A percentile compares a stretch with the other conserved stretches of the same genome.
These are phyloP conservation scores for Sus cebifrons DNA, from an alignment of 2,797 vertebrate genomes.

Conservation along the genomic window DNA sequence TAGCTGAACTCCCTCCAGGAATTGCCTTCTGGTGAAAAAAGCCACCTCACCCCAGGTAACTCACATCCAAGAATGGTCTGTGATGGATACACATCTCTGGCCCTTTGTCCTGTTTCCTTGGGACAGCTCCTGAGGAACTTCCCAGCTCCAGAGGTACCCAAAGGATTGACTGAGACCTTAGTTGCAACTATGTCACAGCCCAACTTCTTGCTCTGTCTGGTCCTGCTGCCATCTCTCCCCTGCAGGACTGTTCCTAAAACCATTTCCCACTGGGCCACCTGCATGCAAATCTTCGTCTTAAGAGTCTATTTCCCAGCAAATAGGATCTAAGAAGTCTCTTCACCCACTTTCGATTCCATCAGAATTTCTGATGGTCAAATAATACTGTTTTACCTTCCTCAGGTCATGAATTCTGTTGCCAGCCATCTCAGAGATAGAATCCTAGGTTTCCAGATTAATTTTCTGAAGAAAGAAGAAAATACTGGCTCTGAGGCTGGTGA, in stretches of 20 bases:
- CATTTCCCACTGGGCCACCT: not conserved
- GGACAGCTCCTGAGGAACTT: not conserved
- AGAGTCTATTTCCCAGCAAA: not conserved
- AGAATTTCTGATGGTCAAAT: not conserved
- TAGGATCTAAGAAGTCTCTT: not conserved
- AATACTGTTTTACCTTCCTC: not conserved
- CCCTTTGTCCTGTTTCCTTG: not conserved
- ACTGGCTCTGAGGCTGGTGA: not conserved
- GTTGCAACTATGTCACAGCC: not conserved
- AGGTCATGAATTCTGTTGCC: not conserved
- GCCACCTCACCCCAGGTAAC: too few relatives aligned
- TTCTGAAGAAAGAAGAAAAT: not conserved
- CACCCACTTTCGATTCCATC: not conserved
- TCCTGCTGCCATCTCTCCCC: not conserved
- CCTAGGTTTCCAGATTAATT: not conserved
- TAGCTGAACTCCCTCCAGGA: not conserved
- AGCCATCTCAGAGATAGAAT: not conserved
- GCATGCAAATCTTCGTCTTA: not conserved
- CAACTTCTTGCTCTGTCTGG: not conserved
- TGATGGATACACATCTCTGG: not conserved
- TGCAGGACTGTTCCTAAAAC: not conserved
- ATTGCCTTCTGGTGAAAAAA: not conserved
- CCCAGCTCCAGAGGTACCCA: fast-evolving
- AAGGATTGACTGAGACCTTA: not conserved
- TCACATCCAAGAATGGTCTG: not conserved